Conservation (phyloP, 2,888 invertebrate species). For the Venusia cambrica region DNA sequence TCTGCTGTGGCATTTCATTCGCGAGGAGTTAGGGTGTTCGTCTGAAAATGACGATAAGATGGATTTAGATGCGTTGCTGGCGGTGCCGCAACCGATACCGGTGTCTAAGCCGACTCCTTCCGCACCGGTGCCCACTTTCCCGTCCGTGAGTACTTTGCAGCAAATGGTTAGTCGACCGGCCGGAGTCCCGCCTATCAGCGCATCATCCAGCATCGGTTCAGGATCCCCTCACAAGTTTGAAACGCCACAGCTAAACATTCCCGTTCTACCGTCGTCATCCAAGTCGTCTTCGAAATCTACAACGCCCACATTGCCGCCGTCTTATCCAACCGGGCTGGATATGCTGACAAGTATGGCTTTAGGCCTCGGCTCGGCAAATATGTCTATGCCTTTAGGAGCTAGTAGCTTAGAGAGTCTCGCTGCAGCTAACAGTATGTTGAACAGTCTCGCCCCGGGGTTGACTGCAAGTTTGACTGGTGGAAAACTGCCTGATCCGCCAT, state of each 20-base stretch:
- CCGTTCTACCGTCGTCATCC: conserved; percentile 80
- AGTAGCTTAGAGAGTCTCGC: conserved; percentile 70
- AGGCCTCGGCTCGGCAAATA: conserved; percentile 66
- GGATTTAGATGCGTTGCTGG: conserved; percentile 80
- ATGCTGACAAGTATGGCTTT: conserved; percentile 78
- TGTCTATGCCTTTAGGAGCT: conserved; percentile 65
- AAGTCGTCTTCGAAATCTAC: conserved; percentile 81
- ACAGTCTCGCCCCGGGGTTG: conserved; percentile 64
- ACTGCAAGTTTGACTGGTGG: conserved; percentile 65
- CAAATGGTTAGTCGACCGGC: conserved; percentile 77
- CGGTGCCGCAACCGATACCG: conserved; percentile 79
- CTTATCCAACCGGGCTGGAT: conserved; percentile 71
- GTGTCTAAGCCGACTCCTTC: conserved; percentile 63
- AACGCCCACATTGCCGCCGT: conserved; percentile 74
- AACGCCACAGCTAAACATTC: conserved; percentile 80
- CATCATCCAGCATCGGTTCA: conserved; percentile 68
- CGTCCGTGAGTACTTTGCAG: conserved; percentile 72
- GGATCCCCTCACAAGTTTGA: conserved; percentile 79
- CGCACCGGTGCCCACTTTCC: conserved; percentile 67
- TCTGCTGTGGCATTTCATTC: conserved; percentile 89
- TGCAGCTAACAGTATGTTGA: conserved; percentile 74
- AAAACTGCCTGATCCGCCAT: conserved; percentile 71
- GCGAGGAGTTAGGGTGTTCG: conserved; percentile 86
- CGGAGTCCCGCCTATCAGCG: conserved; percentile 73
- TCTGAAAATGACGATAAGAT: conserved; percentile 86